Evolutionary conservation across 92 coral and sea anemone species (phyloP).

Genomic region (Isaurus tuberculatus): DNA sequence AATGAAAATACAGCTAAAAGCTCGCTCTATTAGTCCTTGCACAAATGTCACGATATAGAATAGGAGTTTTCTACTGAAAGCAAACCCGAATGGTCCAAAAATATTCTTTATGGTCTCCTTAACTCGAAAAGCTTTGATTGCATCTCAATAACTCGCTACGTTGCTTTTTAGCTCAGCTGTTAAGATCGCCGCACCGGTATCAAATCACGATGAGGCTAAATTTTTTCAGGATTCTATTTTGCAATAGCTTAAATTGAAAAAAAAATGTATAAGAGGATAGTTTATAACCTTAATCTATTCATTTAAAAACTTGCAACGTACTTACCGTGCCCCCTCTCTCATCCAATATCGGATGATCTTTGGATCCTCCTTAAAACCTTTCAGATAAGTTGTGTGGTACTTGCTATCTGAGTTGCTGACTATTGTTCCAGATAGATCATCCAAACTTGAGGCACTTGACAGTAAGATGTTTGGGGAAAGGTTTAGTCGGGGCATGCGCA

Average conservation of each 20-base stretch:
- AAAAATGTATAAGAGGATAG: no score
- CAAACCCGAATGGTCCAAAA: no score
- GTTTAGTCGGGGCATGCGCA: slow-evolving; percentile 61
- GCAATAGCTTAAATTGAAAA: not conserved
- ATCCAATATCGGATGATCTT: slow-evolving; percentile 62
- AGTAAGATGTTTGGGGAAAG: slow-evolving; percentile 52
- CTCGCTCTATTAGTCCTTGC: no score
- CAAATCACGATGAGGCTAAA: no score
- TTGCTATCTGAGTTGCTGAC: slow-evolving; percentile 40
- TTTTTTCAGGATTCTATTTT: not conserved
- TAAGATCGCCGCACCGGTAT: no score
- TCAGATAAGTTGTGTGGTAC: slow-evolving; percentile 33
- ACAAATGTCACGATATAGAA: no score
- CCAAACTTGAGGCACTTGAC: slow-evolving; percentile 35
- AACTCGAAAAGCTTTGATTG: no score
- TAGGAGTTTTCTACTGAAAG: no score
- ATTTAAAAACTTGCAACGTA: not conserved
- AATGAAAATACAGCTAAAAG: no score
- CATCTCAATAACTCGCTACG: no score
- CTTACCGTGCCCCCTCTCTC: slow-evolving; percentile 65
- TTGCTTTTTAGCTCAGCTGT: no score
- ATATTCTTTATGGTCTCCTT: no score
- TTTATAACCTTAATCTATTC: not conserved
- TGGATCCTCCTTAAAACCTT: slow-evolving; percentile 42
- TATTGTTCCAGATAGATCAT: slow-evolving; percentile 57